These are phyloP conservation scores for Toxotes lorentzi DNA, from an alignment of 2,797 vertebrate genomes.

Conservation along the genomic window DNA sequence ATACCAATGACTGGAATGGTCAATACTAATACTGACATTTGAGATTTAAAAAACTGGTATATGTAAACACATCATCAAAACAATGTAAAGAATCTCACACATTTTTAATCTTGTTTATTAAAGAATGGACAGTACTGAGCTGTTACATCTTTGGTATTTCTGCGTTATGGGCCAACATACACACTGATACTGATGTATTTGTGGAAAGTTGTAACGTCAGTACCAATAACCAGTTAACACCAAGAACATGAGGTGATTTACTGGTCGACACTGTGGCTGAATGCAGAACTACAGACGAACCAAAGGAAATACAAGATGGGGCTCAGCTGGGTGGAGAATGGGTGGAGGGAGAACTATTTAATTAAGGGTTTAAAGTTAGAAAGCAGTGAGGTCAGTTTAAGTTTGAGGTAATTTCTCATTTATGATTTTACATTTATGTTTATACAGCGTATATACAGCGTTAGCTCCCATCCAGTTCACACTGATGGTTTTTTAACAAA, in stretches of 20 bases:
- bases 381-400: background rate
- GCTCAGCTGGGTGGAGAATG: background rate
- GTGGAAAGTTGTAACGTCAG: no score
- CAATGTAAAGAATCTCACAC: background rate
- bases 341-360: background rate
- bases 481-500: no score
- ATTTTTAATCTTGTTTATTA: background rate
- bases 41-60: background rate
- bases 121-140: background rate
- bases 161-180: no score
- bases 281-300: background rate
- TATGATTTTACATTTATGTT: background rate
- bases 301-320: background rate
- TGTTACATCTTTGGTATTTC: no score
- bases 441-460: no score
- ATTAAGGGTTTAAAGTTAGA: background rate
- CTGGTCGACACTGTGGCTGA: background rate
- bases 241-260: background rate
- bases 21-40: no score
- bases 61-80: background rate
- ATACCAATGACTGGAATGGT: no score
- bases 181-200: no score
- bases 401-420: background rate
- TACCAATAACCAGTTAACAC: background rate
- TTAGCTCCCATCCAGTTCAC: no score